These are phyloP conservation scores for Diadophis punctatus DNA, from an alignment of 2,113 vertebrate genomes.

Conservation along the genomic window DNA sequence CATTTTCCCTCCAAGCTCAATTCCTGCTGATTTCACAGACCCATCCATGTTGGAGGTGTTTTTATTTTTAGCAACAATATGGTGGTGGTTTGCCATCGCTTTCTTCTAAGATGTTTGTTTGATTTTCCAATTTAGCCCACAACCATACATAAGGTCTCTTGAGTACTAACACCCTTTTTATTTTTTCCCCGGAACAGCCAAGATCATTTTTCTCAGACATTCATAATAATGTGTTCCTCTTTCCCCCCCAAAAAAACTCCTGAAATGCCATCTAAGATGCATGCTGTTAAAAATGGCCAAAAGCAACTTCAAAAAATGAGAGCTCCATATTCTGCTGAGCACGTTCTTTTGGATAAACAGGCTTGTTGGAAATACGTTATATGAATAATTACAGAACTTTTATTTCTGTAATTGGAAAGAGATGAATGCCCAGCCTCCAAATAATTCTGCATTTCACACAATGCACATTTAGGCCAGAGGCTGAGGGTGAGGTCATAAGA, in stretches of 20 bases:
- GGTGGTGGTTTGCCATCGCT: background rate
- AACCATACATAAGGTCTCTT: background rate
- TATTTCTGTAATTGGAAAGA: background rate
- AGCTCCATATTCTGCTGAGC: background rate
- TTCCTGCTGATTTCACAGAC: background rate
- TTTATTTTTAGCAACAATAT: background rate
- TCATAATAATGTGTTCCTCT: background rate
- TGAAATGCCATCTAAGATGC: background rate
- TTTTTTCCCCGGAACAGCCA: background rate
- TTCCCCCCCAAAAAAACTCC: background rate
- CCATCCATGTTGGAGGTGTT: background rate
- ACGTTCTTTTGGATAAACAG: background rate
- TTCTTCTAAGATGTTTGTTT: background rate
- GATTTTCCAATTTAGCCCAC: background rate
- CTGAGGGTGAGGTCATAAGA: background rate
- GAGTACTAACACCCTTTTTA: background rate
- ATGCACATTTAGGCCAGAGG: background rate
- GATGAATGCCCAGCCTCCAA: background rate
- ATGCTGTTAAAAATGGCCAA: background rate
- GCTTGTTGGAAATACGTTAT: background rate
- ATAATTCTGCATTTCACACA: background rate
- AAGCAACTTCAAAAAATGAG: background rate
- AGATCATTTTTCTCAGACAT: background rate
- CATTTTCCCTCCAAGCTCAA: background rate
- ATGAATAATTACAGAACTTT: background rate